Percentiles rank a stretch among this genome's conserved stretches.
phyloP scores from a whole-genome alignment of 2,797 vertebrate genomes.

The Macropodus opercularis region DNA sequence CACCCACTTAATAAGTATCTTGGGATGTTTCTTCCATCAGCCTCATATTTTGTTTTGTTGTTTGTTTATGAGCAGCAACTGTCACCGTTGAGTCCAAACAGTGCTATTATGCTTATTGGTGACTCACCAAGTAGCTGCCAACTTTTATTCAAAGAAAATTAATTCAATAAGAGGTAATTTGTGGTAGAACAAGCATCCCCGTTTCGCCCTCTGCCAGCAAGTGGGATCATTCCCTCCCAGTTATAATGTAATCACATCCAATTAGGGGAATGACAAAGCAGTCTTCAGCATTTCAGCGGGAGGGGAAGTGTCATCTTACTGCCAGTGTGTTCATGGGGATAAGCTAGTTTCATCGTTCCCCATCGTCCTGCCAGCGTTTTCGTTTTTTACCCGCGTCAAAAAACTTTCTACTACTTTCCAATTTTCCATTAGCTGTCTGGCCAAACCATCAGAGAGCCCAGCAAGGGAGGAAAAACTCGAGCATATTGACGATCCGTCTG shows the following conservation, averaged over 20 bases:
- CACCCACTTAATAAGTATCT: slow-evolving; percentile 1
- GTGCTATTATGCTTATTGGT: slow-evolving; percentile 17
- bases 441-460: slow-evolving; percentile 67
- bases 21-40: slow-evolving; percentile 1
- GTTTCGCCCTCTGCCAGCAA: slow-evolving; percentile 53
- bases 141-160: slow-evolving; percentile 61
- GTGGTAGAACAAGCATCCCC: slow-evolving; percentile 50
- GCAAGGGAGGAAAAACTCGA: slow-evolving; percentile 57
- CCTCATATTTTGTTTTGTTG: slow-evolving; percentile 11
- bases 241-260: slow-evolving; percentile 71
- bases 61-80: slow-evolving; percentile 27
- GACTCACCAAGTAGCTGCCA: slow-evolving; percentile 32
- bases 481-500: slow-evolving; percentile 66
- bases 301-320: slow-evolving; percentile 65
- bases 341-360: slow-evolving; percentile 47
- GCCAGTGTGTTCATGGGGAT: slow-evolving; percentile 45
- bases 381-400: slow-evolving; percentile 34
- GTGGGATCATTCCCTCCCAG: slow-evolving; percentile 55
- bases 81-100: slow-evolving; percentile 50
- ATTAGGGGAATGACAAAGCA: slow-evolving; percentile 69
- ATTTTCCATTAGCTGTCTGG: slow-evolving; percentile 68
- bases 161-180: slow-evolving; percentile 69
- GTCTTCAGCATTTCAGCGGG: slow-evolving; percentile 49
- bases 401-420: slow-evolving; percentile 54
- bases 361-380: slow-evolving; percentile 51